Base-by-base conservation (phyloP, 2,113 vertebrate genomes). In the Mungos mungo region DNA sequence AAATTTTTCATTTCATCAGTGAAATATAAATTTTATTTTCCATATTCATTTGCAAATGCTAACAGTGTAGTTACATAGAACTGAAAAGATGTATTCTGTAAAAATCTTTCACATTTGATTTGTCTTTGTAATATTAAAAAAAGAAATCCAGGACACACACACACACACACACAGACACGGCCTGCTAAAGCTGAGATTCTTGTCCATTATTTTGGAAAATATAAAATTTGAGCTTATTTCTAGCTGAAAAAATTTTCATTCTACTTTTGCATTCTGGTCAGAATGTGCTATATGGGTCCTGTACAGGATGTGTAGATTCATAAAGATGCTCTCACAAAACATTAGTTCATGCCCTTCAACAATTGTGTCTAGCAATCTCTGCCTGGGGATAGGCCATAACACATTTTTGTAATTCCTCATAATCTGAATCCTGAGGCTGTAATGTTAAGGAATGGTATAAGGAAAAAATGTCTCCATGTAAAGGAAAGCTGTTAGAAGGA, bases 81-180 rank as follows among this genome's bases (percentile, higher is more conserved):
- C 57, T 63, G 60, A 87, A 76, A 41, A 25, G 9, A 85, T 54
- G 31, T 27, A 76, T 31, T 60, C 13, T 33, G 69, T n/a, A 89
- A 90, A 68, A 95, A 93, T 69, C 27, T 35, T 76, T 90, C 66
- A 50, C 38, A 86, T 90, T 80, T 50, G 66, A 90, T 90, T 93
- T 60, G 45, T 76, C 50, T 27, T 83, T 93, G 4, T 76, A 86
- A 87, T 16, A 68, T 89, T 66, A 72, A 87, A 93, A 94, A 84
- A 60, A 54, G 14, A 90, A 80, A 84, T 57, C 16, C 21, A 82
- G 84, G 47, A 25, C n/a, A 89, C 4, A 63, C 57, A 8, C 21
- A 2, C 19, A 19, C 54, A 18, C 54, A 21, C 54, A 21, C 54
- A 23, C 54, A 23, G 19, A 23, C 54, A 60, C 31, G 65, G 3